Evolutionary conservation across 2,888 invertebrate genomes (phyloP), one percentile per base, ranked within the genome.

Genomic region (Atethmia centrago): DNA sequence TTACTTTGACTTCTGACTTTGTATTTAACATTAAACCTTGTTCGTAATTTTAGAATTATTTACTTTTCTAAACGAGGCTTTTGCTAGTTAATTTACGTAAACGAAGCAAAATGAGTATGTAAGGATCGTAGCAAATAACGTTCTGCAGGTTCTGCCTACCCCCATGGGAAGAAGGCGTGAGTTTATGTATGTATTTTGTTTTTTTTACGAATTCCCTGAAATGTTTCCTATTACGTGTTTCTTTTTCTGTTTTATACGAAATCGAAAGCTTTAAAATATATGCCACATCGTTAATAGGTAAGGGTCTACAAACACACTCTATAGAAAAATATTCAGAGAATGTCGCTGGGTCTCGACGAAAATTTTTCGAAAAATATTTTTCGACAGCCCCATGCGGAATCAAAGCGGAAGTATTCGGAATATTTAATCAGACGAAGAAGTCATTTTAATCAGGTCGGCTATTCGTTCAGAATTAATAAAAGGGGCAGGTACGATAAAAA

Each of bases 371-470:
- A 88, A 80, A 89, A 87, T 85, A 87, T 88, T 90, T 87, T 88
- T 85, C 77, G 64, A 85, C 84, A 86, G 69, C 78, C 79, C 76
- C 82, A 72, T 72, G 64, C 72, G 67, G 85, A 89, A 89, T 88
- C 89, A 89, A 90, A 87, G 82, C 77, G 73, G 72, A 83, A 77
- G 86, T 88, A 88, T 91, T 89, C 74, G 80, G 88, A 87, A 90
- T 91, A 89, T 90, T 91, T 90, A 90, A 92, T 92, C 90, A 88
- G 73, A 78, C 64, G 73, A 83, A 82, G 79, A 85, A 88, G 79
- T 83, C 80, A 77, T 87, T 87, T 88, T 90, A 90, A 92, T 91
- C 88, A 89, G 82, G 77, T 81, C 73, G 79, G 87, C 83, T 90
- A 89, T 89, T 89, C 42, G 86, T 88, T 90, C 76, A 65, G 75